Evolutionary conservation across 2,113 vertebrate genomes (phyloP), one percentile per base, ranked within the genome.

Genomic region (Pandion haliaetus): DNA sequence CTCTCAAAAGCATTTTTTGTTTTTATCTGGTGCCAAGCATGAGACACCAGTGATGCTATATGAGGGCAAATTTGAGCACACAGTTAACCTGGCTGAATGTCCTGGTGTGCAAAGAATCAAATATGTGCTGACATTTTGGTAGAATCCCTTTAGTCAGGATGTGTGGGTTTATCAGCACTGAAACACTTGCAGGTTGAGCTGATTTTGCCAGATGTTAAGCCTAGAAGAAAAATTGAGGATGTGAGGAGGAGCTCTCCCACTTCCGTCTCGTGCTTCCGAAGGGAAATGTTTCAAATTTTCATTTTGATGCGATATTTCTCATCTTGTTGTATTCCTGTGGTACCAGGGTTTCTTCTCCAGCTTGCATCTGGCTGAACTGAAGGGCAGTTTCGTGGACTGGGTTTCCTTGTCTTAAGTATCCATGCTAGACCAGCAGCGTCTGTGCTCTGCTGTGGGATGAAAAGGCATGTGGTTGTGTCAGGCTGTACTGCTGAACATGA

Each of bases 371-470:
- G 17, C 55, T 93, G 54, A 88, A 69, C 44, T n/a, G 32, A 82
- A 85, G 49, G 45, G 14, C n/a, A n/a, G n/a, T n/a, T n/a, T n/a
- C n/a, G n/a, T n/a, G n/a, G n/a, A n/a, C 29, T 50, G 42, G 36
- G 25, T 34, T 92, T 88, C 83, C 74, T 81, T 77, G 29, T 83
- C 45, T 83, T 70, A 25, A 80, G 42, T 42, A 42, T 49, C 70
- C 1, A 0, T 0, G 0, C 61, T 66, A 72, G 61, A 36, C 10
- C 0, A 0, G 71, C 72, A 66, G 77, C 0, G 0, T 40, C 86
- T 57, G 67, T 74, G 85, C 65, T 47, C 47, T 45, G 40, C 80
- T 91, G 91, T 0, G 9, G 65, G 81, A 14, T 82, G 61, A 45
- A 54, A 69, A 63, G 36, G 12, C 1, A 0, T 55, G 76, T 58